These are phyloP conservation scores for Genyomyrus donnyi DNA, from an alignment of 2,113 vertebrate species.

Conservation along the genomic window DNA sequence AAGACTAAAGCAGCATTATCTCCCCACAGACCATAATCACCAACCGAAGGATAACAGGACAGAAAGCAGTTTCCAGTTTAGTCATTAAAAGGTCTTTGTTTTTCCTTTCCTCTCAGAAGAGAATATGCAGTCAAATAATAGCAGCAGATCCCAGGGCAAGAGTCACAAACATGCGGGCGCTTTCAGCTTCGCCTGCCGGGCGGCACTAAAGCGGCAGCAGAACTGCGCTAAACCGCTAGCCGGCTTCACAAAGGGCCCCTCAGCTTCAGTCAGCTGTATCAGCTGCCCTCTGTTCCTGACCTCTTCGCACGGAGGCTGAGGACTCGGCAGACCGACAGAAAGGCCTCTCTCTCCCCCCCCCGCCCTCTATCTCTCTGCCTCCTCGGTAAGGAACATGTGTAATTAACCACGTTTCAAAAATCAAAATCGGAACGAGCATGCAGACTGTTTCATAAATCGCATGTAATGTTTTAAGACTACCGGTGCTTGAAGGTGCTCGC, in stretches of 20 bases:
- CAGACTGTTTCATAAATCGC: conserved; percentile 32
- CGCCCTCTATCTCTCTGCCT: not conserved
- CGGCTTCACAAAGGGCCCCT: conserved; percentile 14
- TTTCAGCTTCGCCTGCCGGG: conserved; percentile 25
- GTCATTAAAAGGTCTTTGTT: conserved; percentile 50
- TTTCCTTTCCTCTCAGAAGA: conserved; percentile 39
- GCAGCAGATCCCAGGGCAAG: conserved; percentile 33
- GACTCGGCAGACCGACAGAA: not conserved
- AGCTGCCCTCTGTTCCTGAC: not conserved
- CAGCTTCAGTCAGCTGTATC: conserved; percentile 15
- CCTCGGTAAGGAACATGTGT: conserved; percentile 17
- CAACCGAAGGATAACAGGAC: conserved; percentile 54
- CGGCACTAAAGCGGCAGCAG: conserved; percentile 22
- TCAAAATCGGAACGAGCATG: conserved; percentile 27
- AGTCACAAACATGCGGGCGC: conserved; percentile 23
- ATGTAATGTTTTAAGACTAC: conserved; percentile 35
- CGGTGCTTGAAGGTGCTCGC: conserved; percentile 48
- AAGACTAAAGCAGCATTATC: conserved; percentile 67
- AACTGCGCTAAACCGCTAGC: conserved; percentile 27
- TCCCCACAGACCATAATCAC: conserved; percentile 64
- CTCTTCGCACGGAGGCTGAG: not conserved
- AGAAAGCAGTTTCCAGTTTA: conserved; percentile 56
- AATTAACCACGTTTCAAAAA: conserved; percentile 30
- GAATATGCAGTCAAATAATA: conserved; percentile 50
- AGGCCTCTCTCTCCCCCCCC: not conserved